A percentile compares a stretch with the other conserved stretches of the same genome.
Conservation (phyloP, 2,888 invertebrate genomes). For the Caenorhabditis uteleia region DNA sequence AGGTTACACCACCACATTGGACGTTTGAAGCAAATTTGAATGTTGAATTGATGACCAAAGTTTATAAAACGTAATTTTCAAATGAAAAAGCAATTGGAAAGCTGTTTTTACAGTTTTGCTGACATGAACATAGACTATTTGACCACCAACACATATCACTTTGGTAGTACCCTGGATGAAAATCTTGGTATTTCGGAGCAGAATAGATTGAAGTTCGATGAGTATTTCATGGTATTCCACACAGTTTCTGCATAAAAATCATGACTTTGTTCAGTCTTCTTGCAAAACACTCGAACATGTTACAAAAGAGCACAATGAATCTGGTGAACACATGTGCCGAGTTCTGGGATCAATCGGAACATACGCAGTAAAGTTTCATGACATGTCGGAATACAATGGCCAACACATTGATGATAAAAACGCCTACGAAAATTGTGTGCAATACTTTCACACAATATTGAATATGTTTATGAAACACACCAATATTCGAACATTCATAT, state of each 20-base stretch:
- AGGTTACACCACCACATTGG: constrained; percentile 23
- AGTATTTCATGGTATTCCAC: constrained; percentile 11
- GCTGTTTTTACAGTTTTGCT: constrained; percentile 9
- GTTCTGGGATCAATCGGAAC: constrained; percentile 25
- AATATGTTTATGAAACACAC: constrained; percentile 6
- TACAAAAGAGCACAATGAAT: not conserved
- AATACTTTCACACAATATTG: constrained; percentile 9
- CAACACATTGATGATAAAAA: constrained; percentile 7
- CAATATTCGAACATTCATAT: constrained; percentile 6
- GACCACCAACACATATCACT: constrained; percentile 37
- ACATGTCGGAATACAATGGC: constrained; percentile 30
- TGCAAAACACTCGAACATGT: constrained; percentile 1
- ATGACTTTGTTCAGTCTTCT: constrained; percentile 8
- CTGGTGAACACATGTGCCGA: not conserved
- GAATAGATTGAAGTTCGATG: not conserved
- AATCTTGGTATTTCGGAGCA: not conserved
- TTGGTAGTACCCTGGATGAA: constrained; percentile 19
- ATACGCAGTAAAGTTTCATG: constrained; percentile 16
- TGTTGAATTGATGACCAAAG: constrained; percentile 10
- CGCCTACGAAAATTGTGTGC: not conserved
- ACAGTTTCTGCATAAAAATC: not conserved
- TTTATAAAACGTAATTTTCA: constrained; percentile 15
- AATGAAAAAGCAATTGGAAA: not conserved
- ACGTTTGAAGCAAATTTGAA: constrained; percentile 21
- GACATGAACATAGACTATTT: constrained; percentile 6